These are phyloP conservation scores for Pseudococcus viburni DNA, from an alignment of 2,888 invertebrate species.

Conservation along the genomic window DNA sequence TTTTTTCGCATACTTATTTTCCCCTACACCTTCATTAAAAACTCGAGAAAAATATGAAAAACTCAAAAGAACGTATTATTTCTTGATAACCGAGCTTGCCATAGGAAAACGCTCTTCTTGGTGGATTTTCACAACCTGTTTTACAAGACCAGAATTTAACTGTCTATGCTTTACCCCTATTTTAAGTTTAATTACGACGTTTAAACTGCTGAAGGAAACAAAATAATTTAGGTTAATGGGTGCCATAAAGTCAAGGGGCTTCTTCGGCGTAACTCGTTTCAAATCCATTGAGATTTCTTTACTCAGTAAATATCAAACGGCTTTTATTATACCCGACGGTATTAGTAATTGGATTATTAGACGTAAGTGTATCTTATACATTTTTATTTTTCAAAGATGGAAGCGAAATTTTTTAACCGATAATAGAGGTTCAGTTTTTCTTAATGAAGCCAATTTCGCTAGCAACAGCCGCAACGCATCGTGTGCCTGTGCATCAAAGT, in stretches of 20 bases:
- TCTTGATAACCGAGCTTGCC: neutral
- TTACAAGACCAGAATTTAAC: constrained; percentile 43
- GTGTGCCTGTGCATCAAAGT: constrained; percentile 13
- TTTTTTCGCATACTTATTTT: neutral
- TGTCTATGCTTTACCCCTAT: constrained; percentile 47
- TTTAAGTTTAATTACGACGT: constrained; percentile 52
- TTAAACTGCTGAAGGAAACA: constrained; percentile 56
- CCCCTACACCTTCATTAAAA: neutral
- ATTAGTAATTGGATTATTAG: constrained; percentile 55
- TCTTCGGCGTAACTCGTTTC: constrained; percentile 54
- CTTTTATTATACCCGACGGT: constrained; percentile 47
- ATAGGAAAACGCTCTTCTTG: neutral
- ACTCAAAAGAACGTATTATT: neutral
- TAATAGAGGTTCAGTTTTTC: constrained; percentile 38
- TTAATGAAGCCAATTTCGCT: constrained; percentile 42
- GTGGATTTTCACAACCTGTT: constrained; percentile 50
- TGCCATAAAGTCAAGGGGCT: constrained; percentile 56
- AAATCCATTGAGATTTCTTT: constrained; percentile 57
- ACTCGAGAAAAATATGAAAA: neutral
- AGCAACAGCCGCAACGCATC: neutral
- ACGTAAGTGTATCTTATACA: constrained; percentile 48
- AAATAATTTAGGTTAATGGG: constrained; percentile 58
- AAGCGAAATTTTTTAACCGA: neutral
- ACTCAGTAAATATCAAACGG: constrained; percentile 55
- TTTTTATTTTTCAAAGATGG: constrained; percentile 37